phyloP scores from a whole-genome alignment of 2,113 vertebrate genomes.

The Xyliphius kryptos region DNA sequence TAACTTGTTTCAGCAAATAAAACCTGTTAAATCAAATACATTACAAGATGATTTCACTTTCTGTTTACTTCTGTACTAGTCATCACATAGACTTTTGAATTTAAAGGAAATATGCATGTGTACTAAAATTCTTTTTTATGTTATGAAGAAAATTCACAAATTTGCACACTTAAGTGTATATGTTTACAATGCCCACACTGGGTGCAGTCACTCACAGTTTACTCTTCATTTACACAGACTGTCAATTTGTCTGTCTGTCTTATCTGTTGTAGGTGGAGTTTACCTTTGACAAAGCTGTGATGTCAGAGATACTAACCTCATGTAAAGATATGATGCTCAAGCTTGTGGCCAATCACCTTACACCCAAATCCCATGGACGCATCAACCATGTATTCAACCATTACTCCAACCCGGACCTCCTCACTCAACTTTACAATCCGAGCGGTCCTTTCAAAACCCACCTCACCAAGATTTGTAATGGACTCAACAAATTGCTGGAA shows the following conservation, averaged over 20 bases:
- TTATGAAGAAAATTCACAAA: no score
- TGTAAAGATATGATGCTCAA: constrained; percentile 74
- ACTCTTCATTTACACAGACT: no score
- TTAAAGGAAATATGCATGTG: no score
- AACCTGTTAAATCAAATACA: no score
- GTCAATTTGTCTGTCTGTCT: neutral
- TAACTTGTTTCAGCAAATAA: no score
- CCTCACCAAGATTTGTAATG: constrained; percentile 73
- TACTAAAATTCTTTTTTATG: no score
- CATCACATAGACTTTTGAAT: no score
- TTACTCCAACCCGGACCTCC: constrained; percentile 71
- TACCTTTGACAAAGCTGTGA: constrained; percentile 76
- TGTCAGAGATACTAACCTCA: constrained; percentile 61
- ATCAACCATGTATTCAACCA: constrained; percentile 84
- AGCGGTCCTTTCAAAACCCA: constrained; percentile 58
- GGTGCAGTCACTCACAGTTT: no score
- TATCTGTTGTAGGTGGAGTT: constrained; percentile 68
- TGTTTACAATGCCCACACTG: no score
- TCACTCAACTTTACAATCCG: constrained; percentile 72
- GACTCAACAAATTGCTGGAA: constrained; percentile 77
- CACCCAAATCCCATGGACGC: constrained; percentile 79
- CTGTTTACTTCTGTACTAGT: no score
- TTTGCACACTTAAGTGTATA: no score
- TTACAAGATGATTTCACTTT: no score
- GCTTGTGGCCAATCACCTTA: constrained; percentile 77